Evolutionary conservation across 2,113 vertebrate species (phyloP).

Genomic region (Dasypus novemcinctus): DNA sequence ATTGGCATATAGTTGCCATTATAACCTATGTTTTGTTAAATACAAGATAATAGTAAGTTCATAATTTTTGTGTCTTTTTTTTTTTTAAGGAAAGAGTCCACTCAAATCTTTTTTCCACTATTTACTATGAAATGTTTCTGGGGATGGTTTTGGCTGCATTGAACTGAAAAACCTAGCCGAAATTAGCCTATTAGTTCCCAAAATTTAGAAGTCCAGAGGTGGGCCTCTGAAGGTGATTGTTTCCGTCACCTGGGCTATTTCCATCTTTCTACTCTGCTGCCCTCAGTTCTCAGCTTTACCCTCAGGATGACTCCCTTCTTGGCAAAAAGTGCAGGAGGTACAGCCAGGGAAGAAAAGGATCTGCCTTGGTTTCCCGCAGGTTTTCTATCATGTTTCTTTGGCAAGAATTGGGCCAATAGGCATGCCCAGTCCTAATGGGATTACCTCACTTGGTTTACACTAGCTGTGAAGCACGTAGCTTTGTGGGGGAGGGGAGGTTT

Average conservation of each 20-base stretch:
- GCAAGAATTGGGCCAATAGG: not conserved
- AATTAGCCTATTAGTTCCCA: not conserved
- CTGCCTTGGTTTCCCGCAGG: not conserved
- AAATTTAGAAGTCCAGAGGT: not conserved
- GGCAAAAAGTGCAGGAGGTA: not conserved
- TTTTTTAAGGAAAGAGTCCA: not conserved
- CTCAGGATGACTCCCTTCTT: not conserved
- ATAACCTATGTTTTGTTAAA: not conserved
- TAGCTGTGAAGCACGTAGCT: not conserved
- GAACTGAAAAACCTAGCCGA: not conserved
- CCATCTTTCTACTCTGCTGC: not conserved
- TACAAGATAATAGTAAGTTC: not conserved
- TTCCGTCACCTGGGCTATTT: not conserved
- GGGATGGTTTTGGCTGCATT: not conserved
- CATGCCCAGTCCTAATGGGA: not conserved
- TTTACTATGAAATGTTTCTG: not conserved
- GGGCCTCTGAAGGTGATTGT: not conserved
- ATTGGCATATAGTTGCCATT: not conserved
- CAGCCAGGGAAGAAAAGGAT: not conserved
- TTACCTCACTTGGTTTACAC: constrained; percentile 16
- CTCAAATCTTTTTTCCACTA: not conserved
- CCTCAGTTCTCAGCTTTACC: not conserved
- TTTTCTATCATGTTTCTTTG: not conserved
- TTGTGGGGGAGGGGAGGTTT: not conserved
- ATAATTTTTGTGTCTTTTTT: not conserved